Base-by-base conservation (phyloP, 2,888 invertebrate species). In the Aspidiotus destructor region DNA sequence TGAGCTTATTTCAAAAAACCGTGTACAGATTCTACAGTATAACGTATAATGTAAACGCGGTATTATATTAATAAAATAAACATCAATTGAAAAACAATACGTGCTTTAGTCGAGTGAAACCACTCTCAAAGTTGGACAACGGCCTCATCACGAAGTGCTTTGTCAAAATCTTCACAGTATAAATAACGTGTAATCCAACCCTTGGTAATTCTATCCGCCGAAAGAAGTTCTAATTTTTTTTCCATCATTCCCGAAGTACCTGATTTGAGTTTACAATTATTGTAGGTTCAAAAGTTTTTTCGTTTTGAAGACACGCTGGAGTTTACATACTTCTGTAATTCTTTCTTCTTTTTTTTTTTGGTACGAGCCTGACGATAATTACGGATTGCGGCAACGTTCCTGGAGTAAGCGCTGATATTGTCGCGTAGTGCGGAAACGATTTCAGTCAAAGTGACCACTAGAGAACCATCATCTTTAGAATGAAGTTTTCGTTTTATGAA, bases 1-100 rank as follows among this genome's bases (percentile, higher is more conserved):
- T 28, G 28, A 28, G 28, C 28, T 28, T 28, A 28, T 28, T 28
- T 28, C 28, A 28, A 28, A 28, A 28, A 28, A 28, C 28, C 28
- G 28, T 28, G 28, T 28, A 3, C 28, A 28, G 28, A 28, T 28
- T 28, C 28, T 5, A 28, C 28, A 28, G 28, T 28, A 28, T 28
- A 28, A 28, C 28, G 5, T 3, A 28, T 28, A 28, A 3, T 28
- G 28, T 28, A 28, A 28, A 28, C 28, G 28, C 28, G 28, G 28
- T 48, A 48, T 48, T 13, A n/a, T 48, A 48, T 48, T 48, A 48
- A 48, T 48, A 48, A 48, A 13, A 48, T 48, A 48, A 48, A 48
- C 48, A 48, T 48, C 48, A 48, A 48, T 48, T 48, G 48, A 48
- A n/a, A 48, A 48, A 48, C 48, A 48, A 48, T 48, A 48, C 48